phyloP scores from a whole-genome alignment of 2,797 vertebrate genomes.

The Danio albolineatus region DNA sequence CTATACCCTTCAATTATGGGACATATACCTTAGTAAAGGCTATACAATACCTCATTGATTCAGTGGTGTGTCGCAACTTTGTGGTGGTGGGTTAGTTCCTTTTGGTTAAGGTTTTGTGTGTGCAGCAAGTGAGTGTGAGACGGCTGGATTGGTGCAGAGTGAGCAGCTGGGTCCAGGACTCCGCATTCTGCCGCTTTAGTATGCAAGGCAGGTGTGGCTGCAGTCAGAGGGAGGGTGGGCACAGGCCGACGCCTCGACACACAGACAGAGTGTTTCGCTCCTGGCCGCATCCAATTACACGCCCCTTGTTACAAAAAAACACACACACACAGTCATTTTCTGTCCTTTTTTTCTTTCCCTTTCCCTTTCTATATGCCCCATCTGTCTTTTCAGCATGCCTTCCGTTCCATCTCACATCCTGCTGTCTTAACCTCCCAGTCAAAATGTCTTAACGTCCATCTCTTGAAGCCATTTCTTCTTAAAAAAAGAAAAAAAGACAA shows the following conservation, averaged over 20 bases:
- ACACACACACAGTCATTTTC: conserved; percentile 14
- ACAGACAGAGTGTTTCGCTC: conserved; percentile 38
- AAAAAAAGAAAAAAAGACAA: neutral
- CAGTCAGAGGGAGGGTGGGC: conserved; percentile 74
- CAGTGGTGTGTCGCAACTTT: neutral
- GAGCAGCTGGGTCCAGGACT: conserved; percentile 52
- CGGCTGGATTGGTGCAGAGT: conserved; percentile 55
- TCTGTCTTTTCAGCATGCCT: conserved; percentile 7
- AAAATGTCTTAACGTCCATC: neutral
- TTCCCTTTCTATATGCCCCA: neutral
- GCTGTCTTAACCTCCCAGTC: conserved; percentile 11
- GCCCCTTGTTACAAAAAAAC: conserved; percentile 35
- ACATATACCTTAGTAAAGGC: conserved; percentile 20
- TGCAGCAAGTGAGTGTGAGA: conserved; percentile 37
- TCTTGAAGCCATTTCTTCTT: conserved; percentile 4
- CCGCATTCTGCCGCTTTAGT: conserved; percentile 81
- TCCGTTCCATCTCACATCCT: conserved; percentile 9
- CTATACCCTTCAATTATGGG: conserved; percentile 5
- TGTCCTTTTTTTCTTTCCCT: conserved; percentile 15
- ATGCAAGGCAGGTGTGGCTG: conserved; percentile 91
- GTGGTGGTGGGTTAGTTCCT: conserved; percentile 29
- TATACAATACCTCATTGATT: conserved; percentile 6
- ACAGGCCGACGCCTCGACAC: conserved; percentile 46
- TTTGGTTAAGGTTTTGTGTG: conserved; percentile 49
- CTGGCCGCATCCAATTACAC: conserved; percentile 40